These are phyloP conservation scores for Drosophila lini DNA, from an alignment of 1,140 invertebrate species.

Conservation along the genomic window DNA sequence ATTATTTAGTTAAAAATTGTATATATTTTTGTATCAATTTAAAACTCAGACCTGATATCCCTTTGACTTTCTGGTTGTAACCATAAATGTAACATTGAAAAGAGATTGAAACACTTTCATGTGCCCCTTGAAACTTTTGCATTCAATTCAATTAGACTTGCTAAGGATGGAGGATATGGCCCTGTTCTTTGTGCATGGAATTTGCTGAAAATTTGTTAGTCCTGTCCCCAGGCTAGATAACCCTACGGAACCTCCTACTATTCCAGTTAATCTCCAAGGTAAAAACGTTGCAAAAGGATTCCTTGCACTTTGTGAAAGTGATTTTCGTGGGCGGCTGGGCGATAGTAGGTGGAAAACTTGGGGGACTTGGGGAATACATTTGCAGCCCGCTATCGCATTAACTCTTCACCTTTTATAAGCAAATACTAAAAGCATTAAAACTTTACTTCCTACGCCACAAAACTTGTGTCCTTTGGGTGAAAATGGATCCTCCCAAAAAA, in stretches of 20 bases:
- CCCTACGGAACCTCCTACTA: conserved; percentile 32
- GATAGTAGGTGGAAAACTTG: conserved; percentile 14
- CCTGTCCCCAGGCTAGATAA: conserved; percentile 71
- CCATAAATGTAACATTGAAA: not conserved
- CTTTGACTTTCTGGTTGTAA: not conserved
- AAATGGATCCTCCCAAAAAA: conserved; percentile 35
- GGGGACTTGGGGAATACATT: conserved; percentile 66
- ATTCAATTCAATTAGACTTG: conserved; percentile 76
- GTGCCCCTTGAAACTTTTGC: conserved; percentile 61
- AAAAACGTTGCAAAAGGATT: conserved; percentile 48
- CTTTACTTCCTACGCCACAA: conserved; percentile 36
- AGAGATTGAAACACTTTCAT: conserved; percentile 23
- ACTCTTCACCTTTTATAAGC: conserved; percentile 62
- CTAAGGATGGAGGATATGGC: conserved; percentile 16
- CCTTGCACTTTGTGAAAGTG: conserved; percentile 74
- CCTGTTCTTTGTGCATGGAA: conserved; percentile 75
- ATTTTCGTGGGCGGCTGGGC: conserved; percentile 52
- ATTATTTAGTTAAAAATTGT: too few species aligned
- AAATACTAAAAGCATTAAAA: conserved; percentile 65
- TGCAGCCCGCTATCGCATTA: conserved; percentile 53
- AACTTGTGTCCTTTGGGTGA: conserved; percentile 51
- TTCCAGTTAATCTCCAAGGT: conserved; percentile 13
- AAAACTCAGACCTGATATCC: not conserved
- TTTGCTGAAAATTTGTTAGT: conserved; percentile 81
- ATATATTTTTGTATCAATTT: not conserved